A percentile compares a stretch with the other conserved stretches of the same genome.
These are phyloP conservation scores for Sminthurides bifidus DNA, from an alignment of 1,140 invertebrate genomes.

Conservation along the genomic window DNA sequence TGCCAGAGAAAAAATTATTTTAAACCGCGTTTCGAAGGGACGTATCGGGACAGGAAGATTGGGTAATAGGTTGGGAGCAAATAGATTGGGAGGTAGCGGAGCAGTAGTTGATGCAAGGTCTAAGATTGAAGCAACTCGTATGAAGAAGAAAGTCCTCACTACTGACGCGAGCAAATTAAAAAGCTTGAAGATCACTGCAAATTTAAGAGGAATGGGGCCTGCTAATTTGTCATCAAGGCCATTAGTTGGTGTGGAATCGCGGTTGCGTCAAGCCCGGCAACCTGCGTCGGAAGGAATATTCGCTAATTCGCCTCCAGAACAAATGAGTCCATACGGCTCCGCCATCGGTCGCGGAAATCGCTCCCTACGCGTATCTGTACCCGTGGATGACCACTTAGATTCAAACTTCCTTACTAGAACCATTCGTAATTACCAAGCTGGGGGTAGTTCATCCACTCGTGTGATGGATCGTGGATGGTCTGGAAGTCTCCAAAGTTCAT, in stretches of 20 bases:
- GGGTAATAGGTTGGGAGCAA: too few species aligned
- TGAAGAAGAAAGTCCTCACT: slow-evolving; percentile 6
- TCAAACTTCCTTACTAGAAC: too few species aligned
- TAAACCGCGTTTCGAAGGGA: slow-evolving; percentile 18
- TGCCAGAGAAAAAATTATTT: slow-evolving; percentile 24
- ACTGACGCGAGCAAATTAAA: slow-evolving; percentile 8
- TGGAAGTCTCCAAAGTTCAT: too few species aligned
- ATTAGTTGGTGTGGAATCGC: too few species aligned
- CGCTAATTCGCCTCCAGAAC: slow-evolving; percentile 5
- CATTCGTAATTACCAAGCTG: too few species aligned
- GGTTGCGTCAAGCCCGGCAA: too few species aligned
- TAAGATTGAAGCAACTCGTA: slow-evolving; percentile 19
- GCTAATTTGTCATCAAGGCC: background rate
- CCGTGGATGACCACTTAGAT: too few species aligned
- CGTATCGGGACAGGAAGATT: too few species aligned
- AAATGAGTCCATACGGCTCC: background rate
- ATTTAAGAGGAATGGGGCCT: slow-evolving; percentile 2
- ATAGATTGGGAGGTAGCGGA: too few species aligned
- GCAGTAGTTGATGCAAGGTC: slow-evolving; percentile 18
- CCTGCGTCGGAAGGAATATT: background rate
- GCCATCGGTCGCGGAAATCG: slow-evolving; percentile 1
- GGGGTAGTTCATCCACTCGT: too few species aligned
- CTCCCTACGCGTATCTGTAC: too few species aligned
- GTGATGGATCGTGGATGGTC: too few species aligned
- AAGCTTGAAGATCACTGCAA: slow-evolving; percentile 19